Evolutionary conservation across 1,140 invertebrate genomes (phyloP), one percentile per base, ranked within the genome.

Genomic region (Macrotrachela quadricornifera): DNA sequence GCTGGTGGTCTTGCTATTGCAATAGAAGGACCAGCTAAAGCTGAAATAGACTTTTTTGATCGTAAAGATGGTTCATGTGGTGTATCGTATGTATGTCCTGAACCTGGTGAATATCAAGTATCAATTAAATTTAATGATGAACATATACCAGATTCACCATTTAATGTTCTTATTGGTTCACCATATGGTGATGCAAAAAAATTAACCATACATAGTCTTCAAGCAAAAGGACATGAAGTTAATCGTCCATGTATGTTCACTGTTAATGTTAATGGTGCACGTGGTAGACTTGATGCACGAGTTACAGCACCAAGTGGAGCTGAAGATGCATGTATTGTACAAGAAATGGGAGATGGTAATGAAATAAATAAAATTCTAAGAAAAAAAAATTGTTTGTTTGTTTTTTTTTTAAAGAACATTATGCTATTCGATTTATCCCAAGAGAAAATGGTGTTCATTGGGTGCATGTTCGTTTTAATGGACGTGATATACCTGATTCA

Each of bases 91-190:
- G 78, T 78, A 59, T 86, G 88, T 3, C 74, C 77, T 37, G 87
- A 94, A 69, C 85, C 87, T 59, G 85, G 88, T 62, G 91, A 96
- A 74, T 97, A 97, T 70, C 76, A 86, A 58, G 82, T 96, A 57
- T 88, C 88, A 49, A 78, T 84, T 56, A 94, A 94, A 72, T 97
- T 95, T 77, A 94, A 95, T 69, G 90, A 96, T 67, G 83, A 90
- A 64, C 87, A 94, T 71, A 92, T 97, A 65, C 90, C 91, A 3
- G 90, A 95, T 64, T 92, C 86, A 1, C 91, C 91, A 6, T 94
- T 88, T 78, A 87, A 85, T 67, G 81, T 74, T n/a, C 88, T 87
- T 73, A 80, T 95, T 57, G 80, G 82, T 1, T 87, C 90, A 40
- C 81, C 85, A 14, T 79, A 83, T 59, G 87, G 86, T 15, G 90